Conservation (phyloP, 1,140 invertebrate genomes). For the Dendrolimus kikuchii region DNA sequence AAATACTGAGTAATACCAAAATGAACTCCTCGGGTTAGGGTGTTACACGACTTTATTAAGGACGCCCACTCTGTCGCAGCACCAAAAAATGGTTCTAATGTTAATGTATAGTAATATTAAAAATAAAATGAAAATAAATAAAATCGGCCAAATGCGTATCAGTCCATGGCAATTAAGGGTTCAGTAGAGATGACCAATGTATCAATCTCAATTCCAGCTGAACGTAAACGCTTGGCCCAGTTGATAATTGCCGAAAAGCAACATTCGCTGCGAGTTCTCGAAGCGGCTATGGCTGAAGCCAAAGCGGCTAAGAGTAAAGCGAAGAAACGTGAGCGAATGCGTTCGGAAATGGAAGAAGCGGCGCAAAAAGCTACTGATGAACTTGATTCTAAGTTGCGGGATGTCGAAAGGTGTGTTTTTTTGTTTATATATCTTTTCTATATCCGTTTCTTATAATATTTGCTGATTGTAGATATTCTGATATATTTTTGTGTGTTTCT, state of each 20-base stretch:
- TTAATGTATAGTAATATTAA: no score
- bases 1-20: no score
- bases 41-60: no score
- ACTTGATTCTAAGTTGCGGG: slow-evolving; percentile 62
- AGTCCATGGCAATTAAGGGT: no score
- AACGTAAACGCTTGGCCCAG: slow-evolving; percentile 62
- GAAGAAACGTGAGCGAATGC: slow-evolving; percentile 33
- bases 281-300: slow-evolving; percentile 54
- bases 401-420: slow-evolving; percentile 51
- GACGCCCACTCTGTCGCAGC: no score
- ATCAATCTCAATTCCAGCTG: slow-evolving; percentile 42
- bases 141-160: no score
- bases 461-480: background rate
- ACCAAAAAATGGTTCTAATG: no score
- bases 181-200: background rate
- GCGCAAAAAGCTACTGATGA: slow-evolving; percentile 54
- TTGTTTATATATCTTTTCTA: background rate
- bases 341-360: slow-evolving; percentile 30
- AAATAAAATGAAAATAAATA: no score
- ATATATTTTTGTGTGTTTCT: no score
- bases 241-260: slow-evolving; percentile 68
- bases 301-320: slow-evolving; percentile 47
- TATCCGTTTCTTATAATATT: background rate
- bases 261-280: slow-evolving; percentile 57
- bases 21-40: no score